Evolutionary conservation across 1,140 invertebrate species (phyloP).

Genomic region (Berghia stephanieae): DNA sequence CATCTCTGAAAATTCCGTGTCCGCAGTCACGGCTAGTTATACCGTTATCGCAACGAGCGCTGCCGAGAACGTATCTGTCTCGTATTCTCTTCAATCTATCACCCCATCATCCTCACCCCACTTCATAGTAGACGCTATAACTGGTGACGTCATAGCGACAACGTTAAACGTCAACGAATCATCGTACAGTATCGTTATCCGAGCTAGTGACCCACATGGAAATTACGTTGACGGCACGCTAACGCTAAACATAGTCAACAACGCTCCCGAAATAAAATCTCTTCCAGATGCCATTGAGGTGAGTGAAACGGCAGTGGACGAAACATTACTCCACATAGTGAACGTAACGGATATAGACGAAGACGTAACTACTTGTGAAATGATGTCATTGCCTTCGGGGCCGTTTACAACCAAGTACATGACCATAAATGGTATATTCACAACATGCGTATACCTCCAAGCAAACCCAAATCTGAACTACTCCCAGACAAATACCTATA

Average conservation of each 20-base stretch:
- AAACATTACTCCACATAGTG: neutral
- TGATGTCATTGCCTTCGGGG: no score
- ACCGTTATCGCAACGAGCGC: neutral
- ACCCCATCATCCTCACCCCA: neutral
- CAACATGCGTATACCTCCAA: no score
- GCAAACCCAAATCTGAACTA: neutral
- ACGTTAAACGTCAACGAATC: neutral
- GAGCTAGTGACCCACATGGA: neutral
- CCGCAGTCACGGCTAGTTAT: no score
- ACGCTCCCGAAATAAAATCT: neutral
- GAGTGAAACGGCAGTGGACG: constrained; percentile 4
- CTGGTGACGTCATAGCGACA: neutral
- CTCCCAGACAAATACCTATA: neutral
- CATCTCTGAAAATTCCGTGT: no score
- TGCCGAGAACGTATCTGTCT: neutral
- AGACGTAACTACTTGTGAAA: no score
- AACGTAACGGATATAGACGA: neutral
- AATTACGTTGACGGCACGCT: neutral
- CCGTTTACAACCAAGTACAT: no score
- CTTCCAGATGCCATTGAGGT: neutral
- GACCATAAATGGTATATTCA: no score
- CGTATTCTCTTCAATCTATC: neutral
- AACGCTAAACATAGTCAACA: neutral
- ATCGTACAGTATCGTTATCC: neutral
- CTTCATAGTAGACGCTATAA: neutral